Conservation (phyloP, 2,888 invertebrate species). For the Drosophila siamana region DNA sequence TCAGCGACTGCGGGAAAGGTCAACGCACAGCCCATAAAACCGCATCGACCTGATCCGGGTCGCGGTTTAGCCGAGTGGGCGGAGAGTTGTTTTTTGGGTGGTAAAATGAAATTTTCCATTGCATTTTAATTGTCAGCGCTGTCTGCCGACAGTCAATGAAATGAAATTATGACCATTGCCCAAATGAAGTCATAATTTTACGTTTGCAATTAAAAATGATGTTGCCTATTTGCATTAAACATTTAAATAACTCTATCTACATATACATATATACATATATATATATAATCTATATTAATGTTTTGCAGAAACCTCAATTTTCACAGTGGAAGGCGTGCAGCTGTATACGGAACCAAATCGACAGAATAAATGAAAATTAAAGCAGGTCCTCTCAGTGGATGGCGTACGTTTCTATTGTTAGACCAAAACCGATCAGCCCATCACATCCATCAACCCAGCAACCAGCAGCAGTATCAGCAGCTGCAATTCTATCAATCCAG, state of each 20-base stretch:
- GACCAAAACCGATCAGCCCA: constrained; percentile 39
- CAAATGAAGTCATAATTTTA: constrained; percentile 39
- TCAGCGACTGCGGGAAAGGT: constrained; percentile 53
- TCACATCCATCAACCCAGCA: constrained; percentile 13
- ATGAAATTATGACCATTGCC: constrained; percentile 37
- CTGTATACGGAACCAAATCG: constrained; percentile 90
- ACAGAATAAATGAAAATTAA: constrained; percentile 87
- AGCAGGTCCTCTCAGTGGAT: constrained; percentile 85
- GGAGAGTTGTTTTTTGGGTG: neutral
- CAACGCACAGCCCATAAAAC: constrained; percentile 53
- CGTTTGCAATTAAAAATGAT: constrained; percentile 53
- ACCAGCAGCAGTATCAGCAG: no score
- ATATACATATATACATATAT: no score
- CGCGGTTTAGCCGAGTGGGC: constrained; percentile 6
- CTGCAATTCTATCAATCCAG: neutral
- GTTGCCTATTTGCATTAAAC: constrained; percentile 2
- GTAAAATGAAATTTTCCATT: constrained; percentile 48
- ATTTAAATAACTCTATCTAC: no score
- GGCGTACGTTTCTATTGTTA: constrained; percentile 86
- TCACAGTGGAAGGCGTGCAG: constrained; percentile 96
- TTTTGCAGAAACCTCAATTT: constrained; percentile 96
- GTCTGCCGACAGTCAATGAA: constrained; percentile 29
- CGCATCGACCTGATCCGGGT: constrained; percentile 29
- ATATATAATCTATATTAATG: no score
- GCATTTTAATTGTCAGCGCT: constrained; percentile 54